These are phyloP conservation scores for Takifugu flavidus DNA, from an alignment of 2,113 vertebrate genomes.

Conservation along the genomic window DNA sequence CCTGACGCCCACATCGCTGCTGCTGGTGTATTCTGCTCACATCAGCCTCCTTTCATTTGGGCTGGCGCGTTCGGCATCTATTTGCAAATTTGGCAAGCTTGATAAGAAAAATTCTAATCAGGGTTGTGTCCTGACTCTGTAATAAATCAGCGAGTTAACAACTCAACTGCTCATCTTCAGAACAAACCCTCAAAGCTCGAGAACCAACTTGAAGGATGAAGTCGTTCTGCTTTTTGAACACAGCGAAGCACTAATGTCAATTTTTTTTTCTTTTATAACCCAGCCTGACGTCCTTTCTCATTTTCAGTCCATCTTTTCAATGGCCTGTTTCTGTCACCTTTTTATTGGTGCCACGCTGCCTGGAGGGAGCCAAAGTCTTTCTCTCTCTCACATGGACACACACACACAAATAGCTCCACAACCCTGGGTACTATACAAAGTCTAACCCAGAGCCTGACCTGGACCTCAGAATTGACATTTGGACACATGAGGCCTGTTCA, in stretches of 20 bases:
- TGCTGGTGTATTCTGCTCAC: too few species aligned
- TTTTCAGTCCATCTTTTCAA: slow-evolving; percentile 32
- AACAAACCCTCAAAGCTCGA: neutral
- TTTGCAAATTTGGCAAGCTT: too few species aligned
- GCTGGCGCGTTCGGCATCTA: too few species aligned
- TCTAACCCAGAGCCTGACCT: neutral
- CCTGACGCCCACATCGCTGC: too few species aligned
- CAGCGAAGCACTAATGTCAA: slow-evolving; percentile 25
- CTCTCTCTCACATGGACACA: slow-evolving; percentile 9
- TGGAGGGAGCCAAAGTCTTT: slow-evolving; percentile 12
- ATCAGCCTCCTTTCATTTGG: too few species aligned
- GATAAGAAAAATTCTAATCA: too few species aligned
- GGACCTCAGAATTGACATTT: neutral
- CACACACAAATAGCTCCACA: neutral
- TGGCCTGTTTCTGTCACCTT: slow-evolving; percentile 38
- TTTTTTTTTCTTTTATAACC: neutral
- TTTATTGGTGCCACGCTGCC: slow-evolving; percentile 48
- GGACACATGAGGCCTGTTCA: slow-evolving; percentile 8
- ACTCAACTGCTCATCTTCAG: neutral
- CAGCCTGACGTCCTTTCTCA: slow-evolving; percentile 17
- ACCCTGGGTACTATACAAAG: neutral
- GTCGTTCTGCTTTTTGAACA: slow-evolving; percentile 14
- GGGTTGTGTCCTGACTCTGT: too few species aligned
- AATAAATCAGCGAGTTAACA: too few species aligned
- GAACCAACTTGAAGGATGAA: neutral